A percentile compares a stretch with the other conserved stretches of the same genome.
phyloP scores from a whole-genome alignment of 2,888 invertebrate species.

The Aromia moschata region DNA sequence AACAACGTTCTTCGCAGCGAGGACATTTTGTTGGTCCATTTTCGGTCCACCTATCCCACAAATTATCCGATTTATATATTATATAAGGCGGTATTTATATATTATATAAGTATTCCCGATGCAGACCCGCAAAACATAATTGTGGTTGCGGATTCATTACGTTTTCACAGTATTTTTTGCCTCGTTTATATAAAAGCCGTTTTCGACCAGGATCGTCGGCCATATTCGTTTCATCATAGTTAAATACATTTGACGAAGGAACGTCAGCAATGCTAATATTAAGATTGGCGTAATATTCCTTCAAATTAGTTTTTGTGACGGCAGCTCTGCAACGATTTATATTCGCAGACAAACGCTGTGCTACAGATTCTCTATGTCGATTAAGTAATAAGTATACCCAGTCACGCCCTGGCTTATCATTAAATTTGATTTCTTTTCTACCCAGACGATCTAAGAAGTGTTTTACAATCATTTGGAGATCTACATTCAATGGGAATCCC shows the following conservation, averaged over 20 bases:
- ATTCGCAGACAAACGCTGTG: conserved; percentile 12
- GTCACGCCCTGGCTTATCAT: conserved; percentile 33
- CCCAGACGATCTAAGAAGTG: conserved; percentile 32
- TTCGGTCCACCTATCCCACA: conserved; percentile 44
- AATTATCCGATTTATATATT: conserved; percentile 45
- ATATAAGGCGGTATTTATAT: conserved; percentile 48
- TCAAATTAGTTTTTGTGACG: conserved; percentile 31
- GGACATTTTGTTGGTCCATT: conserved; percentile 53
- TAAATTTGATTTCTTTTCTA: no score
- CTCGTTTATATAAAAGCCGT: conserved; percentile 31
- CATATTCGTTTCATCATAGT: conserved; percentile 31
- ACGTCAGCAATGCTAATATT: conserved; percentile 31
- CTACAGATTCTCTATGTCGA: conserved; percentile 4
- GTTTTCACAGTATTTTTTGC: conserved; percentile 28
- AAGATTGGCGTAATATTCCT: conserved; percentile 37
- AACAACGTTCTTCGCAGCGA: conserved; percentile 43
- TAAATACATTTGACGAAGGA: conserved; percentile 25
- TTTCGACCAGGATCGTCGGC: conserved; percentile 37
- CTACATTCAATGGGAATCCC: conserved; percentile 10
- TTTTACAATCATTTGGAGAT: conserved; percentile 19
- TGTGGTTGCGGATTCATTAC: conserved; percentile 37
- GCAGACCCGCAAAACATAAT: conserved; percentile 54
- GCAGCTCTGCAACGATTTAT: conserved; percentile 15
- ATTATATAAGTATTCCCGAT: conserved; percentile 46
- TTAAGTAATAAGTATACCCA: conserved; percentile 15